phyloP scores from a whole-genome alignment of 1,140 invertebrate genomes.

The Battus philenor region DNA sequence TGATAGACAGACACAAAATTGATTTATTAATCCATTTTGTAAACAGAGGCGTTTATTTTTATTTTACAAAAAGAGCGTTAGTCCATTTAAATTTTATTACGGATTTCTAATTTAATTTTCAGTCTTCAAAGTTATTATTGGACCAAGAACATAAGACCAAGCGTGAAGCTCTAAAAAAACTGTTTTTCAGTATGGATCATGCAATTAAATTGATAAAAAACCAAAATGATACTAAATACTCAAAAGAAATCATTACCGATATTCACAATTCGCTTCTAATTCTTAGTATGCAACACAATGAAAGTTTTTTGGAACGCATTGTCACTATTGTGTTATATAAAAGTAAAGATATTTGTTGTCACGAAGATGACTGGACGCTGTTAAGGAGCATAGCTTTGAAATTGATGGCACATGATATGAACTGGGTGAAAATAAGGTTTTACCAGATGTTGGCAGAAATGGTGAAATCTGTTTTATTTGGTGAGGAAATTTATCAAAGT shows the following conservation, averaged over 20 bases:
- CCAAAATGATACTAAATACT: conserved; percentile 32
- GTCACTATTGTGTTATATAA: conserved; percentile 58
- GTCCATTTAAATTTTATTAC: too few relatives aligned
- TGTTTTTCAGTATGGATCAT: conserved; percentile 70
- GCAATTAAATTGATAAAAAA: conserved; percentile 65
- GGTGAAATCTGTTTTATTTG: conserved; percentile 53
- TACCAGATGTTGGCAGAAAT: conserved; percentile 46
- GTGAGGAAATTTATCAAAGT: conserved; percentile 36
- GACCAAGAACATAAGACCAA: conserved; percentile 62
- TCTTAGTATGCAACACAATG: conserved; percentile 72
- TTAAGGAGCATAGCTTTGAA: conserved; percentile 59
- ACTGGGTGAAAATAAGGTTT: conserved; percentile 49
- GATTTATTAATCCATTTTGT: too few relatives aligned
- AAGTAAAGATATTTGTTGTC: conserved; percentile 43
- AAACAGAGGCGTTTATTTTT: too few relatives aligned
- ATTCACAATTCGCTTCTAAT: conserved; percentile 65
- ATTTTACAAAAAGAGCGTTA: too few relatives aligned
- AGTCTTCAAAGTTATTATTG: conserved; percentile 41
- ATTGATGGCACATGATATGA: conserved; percentile 65
- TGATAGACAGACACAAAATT: too few relatives aligned
- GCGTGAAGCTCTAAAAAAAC: conserved; percentile 63
- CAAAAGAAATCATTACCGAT: conserved; percentile 44
- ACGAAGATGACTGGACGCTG: conserved; percentile 48
- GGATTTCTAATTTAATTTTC: too few relatives aligned
- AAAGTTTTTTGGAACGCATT: conserved; percentile 57